Conservation (phyloP, 2,888 invertebrate species). For the Gonocerus acuteangulatus region DNA sequence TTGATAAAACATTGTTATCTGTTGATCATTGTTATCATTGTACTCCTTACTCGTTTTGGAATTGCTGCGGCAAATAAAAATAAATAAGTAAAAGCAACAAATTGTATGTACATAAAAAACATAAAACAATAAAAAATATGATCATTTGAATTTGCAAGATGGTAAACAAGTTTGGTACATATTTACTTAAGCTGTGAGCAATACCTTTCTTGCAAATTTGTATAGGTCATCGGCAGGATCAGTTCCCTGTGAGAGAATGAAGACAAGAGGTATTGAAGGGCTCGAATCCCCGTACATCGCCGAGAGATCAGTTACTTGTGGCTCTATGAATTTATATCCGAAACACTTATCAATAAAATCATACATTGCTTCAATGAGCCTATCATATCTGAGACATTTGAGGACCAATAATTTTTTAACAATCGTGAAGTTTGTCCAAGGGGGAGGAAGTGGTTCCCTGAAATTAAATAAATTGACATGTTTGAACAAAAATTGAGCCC, state of each 20-base stretch:
- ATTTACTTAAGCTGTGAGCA: no score
- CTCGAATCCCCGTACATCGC: conserved; percentile 75
- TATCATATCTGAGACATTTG: conserved; percentile 75
- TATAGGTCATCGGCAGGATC: conserved; percentile 77
- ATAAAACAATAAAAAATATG: no score
- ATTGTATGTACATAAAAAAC: no score
- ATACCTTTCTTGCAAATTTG: conserved; percentile 70
- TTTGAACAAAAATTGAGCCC: no score
- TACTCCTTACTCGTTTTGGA: no score
- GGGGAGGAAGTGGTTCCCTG: conserved; percentile 57
- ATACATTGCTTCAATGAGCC: conserved; percentile 71
- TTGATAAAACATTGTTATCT: no score
- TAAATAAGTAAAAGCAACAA: no score
- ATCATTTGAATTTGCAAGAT: no score
- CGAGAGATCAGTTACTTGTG: conserved; percentile 74
- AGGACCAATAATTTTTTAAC: conserved; percentile 70
- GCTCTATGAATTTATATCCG: conserved; percentile 73
- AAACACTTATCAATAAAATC: conserved; percentile 61
- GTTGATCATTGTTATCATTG: no score
- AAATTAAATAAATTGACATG: conserved; percentile 41
- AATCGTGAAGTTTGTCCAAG: conserved; percentile 63
- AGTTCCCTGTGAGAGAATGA: conserved; percentile 82
- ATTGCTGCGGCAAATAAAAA: no score
- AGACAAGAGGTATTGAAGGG: conserved; percentile 69
- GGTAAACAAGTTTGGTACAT: no score